phyloP scores from a whole-genome alignment of 1,140 invertebrate species.

The Drosophila suzukii region DNA sequence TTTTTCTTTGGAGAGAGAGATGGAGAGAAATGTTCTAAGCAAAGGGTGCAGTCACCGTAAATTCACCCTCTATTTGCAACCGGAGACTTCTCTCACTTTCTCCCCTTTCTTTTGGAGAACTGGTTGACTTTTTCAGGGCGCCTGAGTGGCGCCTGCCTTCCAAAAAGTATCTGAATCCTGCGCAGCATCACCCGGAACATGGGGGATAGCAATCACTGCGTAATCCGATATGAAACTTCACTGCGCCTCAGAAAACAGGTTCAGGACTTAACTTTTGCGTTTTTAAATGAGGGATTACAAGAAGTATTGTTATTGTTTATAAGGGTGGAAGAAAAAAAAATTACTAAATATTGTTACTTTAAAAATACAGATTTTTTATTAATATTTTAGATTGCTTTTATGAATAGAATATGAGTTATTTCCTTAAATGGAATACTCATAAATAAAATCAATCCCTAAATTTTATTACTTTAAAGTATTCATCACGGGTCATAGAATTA shows the following conservation, averaged over 20 bases:
- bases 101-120: slow-evolving; percentile 2
- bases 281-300: background rate
- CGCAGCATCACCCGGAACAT: slow-evolving; percentile 53
- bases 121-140: slow-evolving; percentile 46
- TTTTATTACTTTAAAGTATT: background rate
- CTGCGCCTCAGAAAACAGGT: slow-evolving; percentile 39
- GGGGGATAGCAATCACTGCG: slow-evolving; percentile 26
- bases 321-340: too few species aligned
- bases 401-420: too few species aligned
- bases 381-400: too few species aligned
- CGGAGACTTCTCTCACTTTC: slow-evolving; percentile 19
- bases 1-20: background rate
- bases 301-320: too few species aligned
- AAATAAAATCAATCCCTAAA: too few species aligned
- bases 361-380: too few species aligned
- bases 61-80: slow-evolving; percentile 32
- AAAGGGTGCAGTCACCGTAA: slow-evolving; percentile 64
- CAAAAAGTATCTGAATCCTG: slow-evolving; percentile 53
- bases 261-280: background rate
- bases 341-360: too few species aligned
- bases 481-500: too few species aligned
- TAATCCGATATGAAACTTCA: slow-evolving; percentile 49
- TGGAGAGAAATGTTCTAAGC: slow-evolving; percentile 15
- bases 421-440: too few species aligned
- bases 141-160: slow-evolving; percentile 60